Percentiles rank a stretch among this genome's conserved stretches.
phyloP scores from a whole-genome alignment of 2,888 invertebrate species.

The Agelastica alni region DNA sequence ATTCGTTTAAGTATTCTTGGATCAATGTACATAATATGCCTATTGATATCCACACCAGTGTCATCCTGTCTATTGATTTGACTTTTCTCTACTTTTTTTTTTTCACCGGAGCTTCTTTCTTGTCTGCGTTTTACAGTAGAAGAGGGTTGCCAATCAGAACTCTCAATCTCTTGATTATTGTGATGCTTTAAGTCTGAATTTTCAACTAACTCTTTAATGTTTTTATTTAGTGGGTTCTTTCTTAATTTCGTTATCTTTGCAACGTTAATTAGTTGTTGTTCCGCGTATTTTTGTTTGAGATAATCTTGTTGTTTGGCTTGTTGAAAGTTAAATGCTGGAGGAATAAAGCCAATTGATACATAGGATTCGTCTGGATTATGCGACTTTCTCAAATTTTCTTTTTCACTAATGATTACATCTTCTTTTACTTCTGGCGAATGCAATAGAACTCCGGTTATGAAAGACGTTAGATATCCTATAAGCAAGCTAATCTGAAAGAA shows the following conservation, averaged over 20 bases:
- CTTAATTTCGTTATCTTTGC: constrained; percentile 6
- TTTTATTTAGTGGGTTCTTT: not conserved
- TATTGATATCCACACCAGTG: constrained; percentile 1
- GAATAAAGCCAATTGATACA: constrained; percentile 17
- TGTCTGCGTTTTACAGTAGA: constrained; percentile 4
- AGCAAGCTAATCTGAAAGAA: constrained; percentile 8
- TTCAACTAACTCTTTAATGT: constrained; percentile 2
- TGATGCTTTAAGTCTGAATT: not conserved
- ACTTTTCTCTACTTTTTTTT: constrained; percentile 19
- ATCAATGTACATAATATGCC: constrained; percentile 37
- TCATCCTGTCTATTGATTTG: constrained; percentile 31
- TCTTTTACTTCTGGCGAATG: constrained; percentile 14
- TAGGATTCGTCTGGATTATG: not conserved
- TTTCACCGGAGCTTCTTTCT: constrained; percentile 21
- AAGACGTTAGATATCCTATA: not conserved
- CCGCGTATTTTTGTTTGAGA: constrained; percentile 45
- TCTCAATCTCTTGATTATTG: not conserved
- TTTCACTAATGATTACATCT: not conserved
- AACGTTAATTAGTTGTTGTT: constrained; percentile 48
- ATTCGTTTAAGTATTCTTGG: constrained; percentile 34
- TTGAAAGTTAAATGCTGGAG: constrained; percentile 44
- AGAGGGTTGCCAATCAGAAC: constrained; percentile 23
- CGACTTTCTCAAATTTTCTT: constrained; percentile 1
- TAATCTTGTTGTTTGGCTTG: constrained; percentile 46
- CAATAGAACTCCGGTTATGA: not conserved